Percentiles rank a stretch among this genome's conserved stretches.
Evolutionary conservation across 1,140 invertebrate species (phyloP).

Genomic region (Zaprionus gabonicus): DNA sequence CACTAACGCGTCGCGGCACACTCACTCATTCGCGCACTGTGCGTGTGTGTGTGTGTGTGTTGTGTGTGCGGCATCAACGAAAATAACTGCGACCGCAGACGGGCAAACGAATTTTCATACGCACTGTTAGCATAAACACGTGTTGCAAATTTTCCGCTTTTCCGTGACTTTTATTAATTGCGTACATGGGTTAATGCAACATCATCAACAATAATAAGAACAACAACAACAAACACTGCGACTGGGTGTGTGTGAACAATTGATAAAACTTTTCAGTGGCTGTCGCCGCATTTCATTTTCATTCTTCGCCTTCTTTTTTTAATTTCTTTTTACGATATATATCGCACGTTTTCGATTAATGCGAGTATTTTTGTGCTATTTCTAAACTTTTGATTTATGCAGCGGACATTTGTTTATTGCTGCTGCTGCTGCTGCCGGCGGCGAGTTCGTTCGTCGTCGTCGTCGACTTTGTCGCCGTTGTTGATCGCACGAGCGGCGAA

Average conservation of each 20-base stretch:
- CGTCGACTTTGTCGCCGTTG: constrained; percentile 1
- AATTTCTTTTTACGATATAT: constrained; percentile 15
- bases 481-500: constrained; percentile 30
- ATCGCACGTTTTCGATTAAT: constrained; percentile 46
- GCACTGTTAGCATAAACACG: constrained; percentile 73
- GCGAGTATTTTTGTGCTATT: constrained; percentile 41
- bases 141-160: constrained; percentile 66
- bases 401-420: constrained; percentile 53
- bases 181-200: constrained; percentile 37
- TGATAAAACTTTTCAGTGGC: constrained; percentile 40
- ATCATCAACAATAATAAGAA: constrained; percentile 28
- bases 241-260: constrained; percentile 42
- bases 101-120: constrained; percentile 57
- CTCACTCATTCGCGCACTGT: constrained; percentile 30
- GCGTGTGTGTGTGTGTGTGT: constrained; percentile 7
- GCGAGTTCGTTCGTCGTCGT: constrained; percentile 4
- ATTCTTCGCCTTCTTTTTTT: constrained; percentile 9
- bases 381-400: constrained; percentile 51
- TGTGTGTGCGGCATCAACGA: constrained; percentile 31
- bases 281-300: constrained; percentile 32
- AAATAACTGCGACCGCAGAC: constrained; percentile 43
- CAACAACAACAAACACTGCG: constrained; percentile 35
- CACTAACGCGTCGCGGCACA: constrained; percentile 28
- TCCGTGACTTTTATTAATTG: constrained; percentile 64
- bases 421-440: constrained; percentile 33